Conservation (phyloP, 2,113 vertebrate genomes). For the Crotalus viridis region DNA sequence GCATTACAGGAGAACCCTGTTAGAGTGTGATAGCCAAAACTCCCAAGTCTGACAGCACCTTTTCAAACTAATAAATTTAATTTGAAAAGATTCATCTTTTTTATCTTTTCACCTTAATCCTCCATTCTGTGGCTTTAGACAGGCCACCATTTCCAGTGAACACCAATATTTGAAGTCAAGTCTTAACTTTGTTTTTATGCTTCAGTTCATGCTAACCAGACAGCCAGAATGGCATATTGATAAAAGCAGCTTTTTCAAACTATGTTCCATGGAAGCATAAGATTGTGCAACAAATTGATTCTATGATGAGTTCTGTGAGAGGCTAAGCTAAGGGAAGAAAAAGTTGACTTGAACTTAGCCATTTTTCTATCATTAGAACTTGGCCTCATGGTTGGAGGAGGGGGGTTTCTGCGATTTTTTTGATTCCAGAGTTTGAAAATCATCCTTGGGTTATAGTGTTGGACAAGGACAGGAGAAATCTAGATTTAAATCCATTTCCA, state of each 20-base stretch:
- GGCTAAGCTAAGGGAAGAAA: not conserved
- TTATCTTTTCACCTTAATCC: not conserved
- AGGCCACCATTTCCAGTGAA: not conserved
- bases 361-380: not conserved
- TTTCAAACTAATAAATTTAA: not conserved
- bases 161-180: not conserved
- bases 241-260: not conserved
- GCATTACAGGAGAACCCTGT: not conserved
- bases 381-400: not conserved
- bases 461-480: not conserved
- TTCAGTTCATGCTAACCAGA: not conserved
- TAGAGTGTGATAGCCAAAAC: not conserved
- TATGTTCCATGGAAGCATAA: not conserved
- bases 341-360: not conserved
- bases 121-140: not conserved
- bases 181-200: not conserved
- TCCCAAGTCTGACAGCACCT: not conserved
- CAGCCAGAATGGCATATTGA: not conserved
- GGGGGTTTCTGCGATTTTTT: not conserved
- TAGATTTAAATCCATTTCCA: not conserved
- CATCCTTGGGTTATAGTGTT: not conserved
- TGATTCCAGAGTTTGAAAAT: not conserved
- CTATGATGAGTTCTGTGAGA: not conserved
- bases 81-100: not conserved
- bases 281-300: not conserved